Conservation (phyloP, 2,888 invertebrate genomes). For the Epirrita christyi region DNA sequence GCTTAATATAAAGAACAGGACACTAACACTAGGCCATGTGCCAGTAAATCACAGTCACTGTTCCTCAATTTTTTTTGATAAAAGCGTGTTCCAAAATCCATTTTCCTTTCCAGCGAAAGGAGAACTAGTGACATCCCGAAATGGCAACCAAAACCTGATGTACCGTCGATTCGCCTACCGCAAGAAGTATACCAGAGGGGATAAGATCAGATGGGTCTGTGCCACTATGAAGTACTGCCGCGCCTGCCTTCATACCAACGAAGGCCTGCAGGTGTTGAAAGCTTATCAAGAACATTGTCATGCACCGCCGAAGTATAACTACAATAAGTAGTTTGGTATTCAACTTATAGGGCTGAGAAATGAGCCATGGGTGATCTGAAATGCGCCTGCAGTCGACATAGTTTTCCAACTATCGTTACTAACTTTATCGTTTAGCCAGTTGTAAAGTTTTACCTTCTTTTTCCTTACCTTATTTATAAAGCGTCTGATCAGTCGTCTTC, state of each 20-base stretch:
- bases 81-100: not conserved
- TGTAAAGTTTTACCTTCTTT: no score
- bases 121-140: constrained; percentile 49
- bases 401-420: no score
- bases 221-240: constrained; percentile 57
- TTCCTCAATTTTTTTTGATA: not conserved
- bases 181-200: constrained; percentile 49
- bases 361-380: not conserved
- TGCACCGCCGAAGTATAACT: constrained; percentile 29
- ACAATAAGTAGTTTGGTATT: constrained; percentile 7
- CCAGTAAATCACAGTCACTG: no score
- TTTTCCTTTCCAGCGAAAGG: constrained; percentile 42
- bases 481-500: no score
- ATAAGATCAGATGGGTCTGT: constrained; percentile 54
- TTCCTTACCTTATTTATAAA: no score
- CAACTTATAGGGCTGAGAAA: not conserved
- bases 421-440: no score
- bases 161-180: constrained; percentile 55
- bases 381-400: not conserved
- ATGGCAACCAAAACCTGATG: constrained; percentile 54
- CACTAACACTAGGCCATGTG: no score
- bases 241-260: constrained; percentile 50
- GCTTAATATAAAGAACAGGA: no score
- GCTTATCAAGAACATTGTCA: constrained; percentile 39
- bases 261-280: constrained; percentile 37